Evolutionary conservation across 2,113 vertebrate genomes (phyloP).

Genomic region (Nipponia nippon): DNA sequence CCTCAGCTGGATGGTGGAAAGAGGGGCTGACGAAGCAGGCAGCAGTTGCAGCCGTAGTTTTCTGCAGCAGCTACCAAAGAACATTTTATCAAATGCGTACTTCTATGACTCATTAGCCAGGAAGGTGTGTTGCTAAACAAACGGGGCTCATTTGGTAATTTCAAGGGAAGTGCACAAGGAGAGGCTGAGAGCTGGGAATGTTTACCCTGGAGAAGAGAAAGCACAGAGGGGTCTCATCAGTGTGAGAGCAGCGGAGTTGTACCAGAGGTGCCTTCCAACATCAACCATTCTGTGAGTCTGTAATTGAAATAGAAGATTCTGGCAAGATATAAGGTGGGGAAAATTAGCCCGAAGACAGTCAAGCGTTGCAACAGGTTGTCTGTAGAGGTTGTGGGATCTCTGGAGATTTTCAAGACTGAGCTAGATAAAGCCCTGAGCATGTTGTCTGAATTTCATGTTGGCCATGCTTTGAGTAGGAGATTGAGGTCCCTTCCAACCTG

Average conservation of each 20-base stretch:
- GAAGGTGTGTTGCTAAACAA: neutral
- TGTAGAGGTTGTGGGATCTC: neutral
- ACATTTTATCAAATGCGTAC: neutral
- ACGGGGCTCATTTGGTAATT: neutral
- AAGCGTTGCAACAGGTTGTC: neutral
- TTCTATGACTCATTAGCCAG: neutral
- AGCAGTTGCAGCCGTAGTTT: neutral
- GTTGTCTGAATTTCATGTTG: neutral
- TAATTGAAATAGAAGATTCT: neutral
- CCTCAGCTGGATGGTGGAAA: neutral
- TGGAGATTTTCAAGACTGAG: neutral
- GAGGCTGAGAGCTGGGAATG: neutral
- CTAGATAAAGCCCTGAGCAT: neutral
- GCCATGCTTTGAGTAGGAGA: neutral
- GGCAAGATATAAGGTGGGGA: neutral
- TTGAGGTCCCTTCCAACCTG: neutral
- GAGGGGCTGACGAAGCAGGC: neutral
- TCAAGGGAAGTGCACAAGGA: neutral
- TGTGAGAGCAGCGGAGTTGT: neutral
- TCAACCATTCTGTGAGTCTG: neutral
- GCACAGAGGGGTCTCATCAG: neutral
- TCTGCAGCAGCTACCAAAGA: neutral
- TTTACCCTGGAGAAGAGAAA: neutral
- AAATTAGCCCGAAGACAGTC: neutral
- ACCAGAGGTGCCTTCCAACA: neutral